phyloP scores from a whole-genome alignment of 2,113 vertebrate genomes.

The Tragelaphus strepsiceros region DNA sequence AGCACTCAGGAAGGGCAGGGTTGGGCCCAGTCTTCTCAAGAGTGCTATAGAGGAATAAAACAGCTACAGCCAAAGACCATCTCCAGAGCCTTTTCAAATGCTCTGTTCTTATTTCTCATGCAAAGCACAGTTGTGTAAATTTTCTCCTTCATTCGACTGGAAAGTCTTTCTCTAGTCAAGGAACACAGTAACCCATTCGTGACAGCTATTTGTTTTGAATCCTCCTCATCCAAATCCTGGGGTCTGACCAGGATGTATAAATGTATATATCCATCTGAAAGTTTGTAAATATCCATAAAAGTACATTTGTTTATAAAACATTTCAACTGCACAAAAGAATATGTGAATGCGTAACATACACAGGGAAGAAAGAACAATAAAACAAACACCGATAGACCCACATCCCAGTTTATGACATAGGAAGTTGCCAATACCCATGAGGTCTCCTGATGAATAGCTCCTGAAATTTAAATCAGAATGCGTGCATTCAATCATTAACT shows the following conservation, averaged over 20 bases:
- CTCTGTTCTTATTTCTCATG: neutral
- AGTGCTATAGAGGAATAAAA: neutral
- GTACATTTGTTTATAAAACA: neutral
- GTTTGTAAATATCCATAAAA: neutral
- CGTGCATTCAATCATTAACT: neutral
- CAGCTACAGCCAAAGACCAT: neutral
- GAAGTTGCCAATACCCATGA: neutral
- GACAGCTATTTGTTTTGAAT: constrained; percentile 4
- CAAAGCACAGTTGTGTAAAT: neutral
- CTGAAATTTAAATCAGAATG: constrained; percentile 29
- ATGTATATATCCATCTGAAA: neutral
- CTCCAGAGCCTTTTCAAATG: neutral
- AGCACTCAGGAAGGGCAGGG: neutral
- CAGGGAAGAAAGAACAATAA: neutral
- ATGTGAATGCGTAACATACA: neutral
- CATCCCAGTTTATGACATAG: neutral
- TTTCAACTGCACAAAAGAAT: constrained; percentile 11
- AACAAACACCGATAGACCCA: neutral
- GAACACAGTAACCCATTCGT: neutral
- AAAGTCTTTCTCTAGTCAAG: neutral
- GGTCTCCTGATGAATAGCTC: neutral
- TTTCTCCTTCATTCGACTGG: neutral
- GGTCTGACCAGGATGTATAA: neutral
- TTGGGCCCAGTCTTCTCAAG: neutral
- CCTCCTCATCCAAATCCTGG: neutral